Evolutionary conservation across 2,113 vertebrate species (phyloP).

Genomic region (Emydocephalus ijimae): DNA sequence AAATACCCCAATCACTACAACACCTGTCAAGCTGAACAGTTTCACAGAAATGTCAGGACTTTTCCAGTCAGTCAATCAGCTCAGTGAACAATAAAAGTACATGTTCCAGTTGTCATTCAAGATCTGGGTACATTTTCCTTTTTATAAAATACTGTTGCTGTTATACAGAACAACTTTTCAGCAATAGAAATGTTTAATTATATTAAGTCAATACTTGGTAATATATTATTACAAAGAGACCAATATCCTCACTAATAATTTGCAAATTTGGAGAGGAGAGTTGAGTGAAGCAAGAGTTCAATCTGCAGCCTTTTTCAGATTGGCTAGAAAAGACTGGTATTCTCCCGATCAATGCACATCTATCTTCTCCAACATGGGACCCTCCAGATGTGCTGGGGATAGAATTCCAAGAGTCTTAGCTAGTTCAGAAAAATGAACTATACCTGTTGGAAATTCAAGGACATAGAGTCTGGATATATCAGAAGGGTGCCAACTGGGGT

Average conservation of each 20-base stretch:
- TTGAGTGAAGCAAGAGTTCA: neutral
- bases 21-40: constrained; percentile 49
- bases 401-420: neutral
- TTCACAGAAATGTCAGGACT: constrained; percentile 46
- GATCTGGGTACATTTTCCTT: neutral
- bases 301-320: neutral
- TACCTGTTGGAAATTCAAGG: neutral
- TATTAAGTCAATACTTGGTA: neutral
- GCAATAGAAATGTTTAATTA: neutral
- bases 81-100: neutral
- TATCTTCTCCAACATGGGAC: neutral
- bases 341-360: neutral
- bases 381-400: neutral
- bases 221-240: neutral
- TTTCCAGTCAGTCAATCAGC: neutral
- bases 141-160: neutral
- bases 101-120: neutral
- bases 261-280: neutral
- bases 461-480: neutral
- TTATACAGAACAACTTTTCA: neutral
- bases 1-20: constrained; percentile 46
- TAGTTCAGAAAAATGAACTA: neutral
- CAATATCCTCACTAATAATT: neutral
- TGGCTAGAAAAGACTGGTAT: neutral
- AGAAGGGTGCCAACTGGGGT: neutral